Conservation (phyloP, 2,888 invertebrate species). For the Aleiodes alternator region DNA sequence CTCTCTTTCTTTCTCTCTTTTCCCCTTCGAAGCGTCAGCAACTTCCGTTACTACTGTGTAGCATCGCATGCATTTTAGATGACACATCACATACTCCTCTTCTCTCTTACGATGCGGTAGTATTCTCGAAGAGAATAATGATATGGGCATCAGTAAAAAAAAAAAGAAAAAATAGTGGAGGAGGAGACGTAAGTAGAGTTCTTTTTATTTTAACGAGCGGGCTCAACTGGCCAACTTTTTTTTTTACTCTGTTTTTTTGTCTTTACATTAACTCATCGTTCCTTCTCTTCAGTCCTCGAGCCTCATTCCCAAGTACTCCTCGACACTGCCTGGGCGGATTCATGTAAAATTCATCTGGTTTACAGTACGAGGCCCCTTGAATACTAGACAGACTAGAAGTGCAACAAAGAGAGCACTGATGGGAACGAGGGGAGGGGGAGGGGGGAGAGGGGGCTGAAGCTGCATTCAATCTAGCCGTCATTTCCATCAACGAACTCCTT, state of each 20-base stretch:
- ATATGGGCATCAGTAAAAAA: conserved; percentile 38
- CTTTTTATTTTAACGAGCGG: conserved; percentile 45
- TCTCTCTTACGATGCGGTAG: conserved; percentile 18
- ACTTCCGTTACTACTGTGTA: conserved; percentile 24
- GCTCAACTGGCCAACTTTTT: conserved; percentile 25
- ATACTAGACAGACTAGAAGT: conserved; percentile 30
- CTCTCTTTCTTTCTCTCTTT: no score
- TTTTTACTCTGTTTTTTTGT: conserved; percentile 10
- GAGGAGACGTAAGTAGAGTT: conserved; percentile 37
- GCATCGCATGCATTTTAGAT: conserved; percentile 29
- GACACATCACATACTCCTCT: conserved; percentile 29
- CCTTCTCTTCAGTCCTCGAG: conserved; percentile 30
- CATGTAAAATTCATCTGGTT: conserved; percentile 70
- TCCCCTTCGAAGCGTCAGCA: conserved; percentile 21
- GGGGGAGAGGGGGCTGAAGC: neutral
- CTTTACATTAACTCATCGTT: conserved; percentile 43
- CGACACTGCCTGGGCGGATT: conserved; percentile 59
- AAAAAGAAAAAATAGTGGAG: conserved; percentile 14
- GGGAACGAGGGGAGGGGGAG: neutral
- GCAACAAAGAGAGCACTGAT: conserved; percentile 46
- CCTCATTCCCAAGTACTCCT: conserved; percentile 39
- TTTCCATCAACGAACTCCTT: conserved; percentile 22
- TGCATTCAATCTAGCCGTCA: conserved; percentile 41
- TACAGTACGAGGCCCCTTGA: conserved; percentile 49
- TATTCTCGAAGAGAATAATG: conserved; percentile 37